Conservation (phyloP, 2,888 invertebrate species). For the Lasioglossum calceatum region DNA sequence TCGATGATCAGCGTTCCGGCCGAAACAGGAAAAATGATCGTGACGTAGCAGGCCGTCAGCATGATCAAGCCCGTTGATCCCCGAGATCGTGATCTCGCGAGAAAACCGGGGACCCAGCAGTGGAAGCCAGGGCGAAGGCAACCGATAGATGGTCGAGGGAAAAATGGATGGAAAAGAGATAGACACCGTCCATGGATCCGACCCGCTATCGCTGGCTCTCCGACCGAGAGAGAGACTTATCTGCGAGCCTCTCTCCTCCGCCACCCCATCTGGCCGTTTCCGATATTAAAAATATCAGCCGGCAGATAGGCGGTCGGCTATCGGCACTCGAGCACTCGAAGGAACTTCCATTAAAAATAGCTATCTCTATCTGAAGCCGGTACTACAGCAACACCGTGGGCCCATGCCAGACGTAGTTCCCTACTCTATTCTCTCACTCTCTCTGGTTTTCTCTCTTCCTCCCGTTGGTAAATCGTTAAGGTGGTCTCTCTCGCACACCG, state of each 20-base stretch:
- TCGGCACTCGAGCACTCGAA: constrained; percentile 76
- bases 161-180: constrained; percentile 64
- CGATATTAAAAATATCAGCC: constrained; percentile 80
- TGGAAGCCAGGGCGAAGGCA: neutral
- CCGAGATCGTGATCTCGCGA: constrained; percentile 4
- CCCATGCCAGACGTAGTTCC: constrained; percentile 60
- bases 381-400: constrained; percentile 73
- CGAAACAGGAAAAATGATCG: neutral
- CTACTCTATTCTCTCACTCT: constrained; percentile 12
- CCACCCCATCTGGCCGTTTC: constrained; percentile 72
- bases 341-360: constrained; percentile 81
- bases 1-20: neutral
- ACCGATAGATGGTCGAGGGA: constrained; percentile 29
- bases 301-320: constrained; percentile 76
- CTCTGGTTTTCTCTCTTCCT: constrained; percentile 2
- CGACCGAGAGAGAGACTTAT: constrained; percentile 68
- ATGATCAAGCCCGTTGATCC: neutral
- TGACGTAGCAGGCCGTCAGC: neutral
- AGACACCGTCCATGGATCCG: constrained; percentile 61
- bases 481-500: neutral
- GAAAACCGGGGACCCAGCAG: constrained; percentile 11
- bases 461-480: neutral
- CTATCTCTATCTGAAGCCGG: constrained; percentile 78
- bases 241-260: constrained; percentile 52
- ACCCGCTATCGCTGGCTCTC: constrained; percentile 58